Evolutionary conservation across 35 echinoderm and acorn worm genomes (phyloP).

Genomic region (Patiria miniata): DNA sequence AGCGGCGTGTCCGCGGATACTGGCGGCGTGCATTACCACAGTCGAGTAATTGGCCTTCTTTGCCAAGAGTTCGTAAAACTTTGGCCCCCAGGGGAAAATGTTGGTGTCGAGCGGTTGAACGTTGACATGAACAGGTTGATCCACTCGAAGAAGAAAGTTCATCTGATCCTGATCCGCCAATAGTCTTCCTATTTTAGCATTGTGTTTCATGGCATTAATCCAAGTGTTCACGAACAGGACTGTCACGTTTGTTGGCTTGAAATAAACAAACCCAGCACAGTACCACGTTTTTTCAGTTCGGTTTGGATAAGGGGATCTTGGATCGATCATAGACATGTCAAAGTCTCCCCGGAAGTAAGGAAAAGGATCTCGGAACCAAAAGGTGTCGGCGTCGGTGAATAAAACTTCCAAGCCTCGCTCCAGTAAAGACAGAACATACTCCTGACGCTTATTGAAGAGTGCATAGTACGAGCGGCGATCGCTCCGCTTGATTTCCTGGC

Average conservation of each 20-base stretch:
- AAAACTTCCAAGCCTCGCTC: constrained; percentile 62
- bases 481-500: too few relatives aligned
- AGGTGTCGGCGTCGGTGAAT: constrained; percentile 75
- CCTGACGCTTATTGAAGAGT: constrained; percentile 77
- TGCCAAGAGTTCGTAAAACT: constrained; percentile 39
- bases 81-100: constrained; percentile 54
- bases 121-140: background rate
- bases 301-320: background rate
- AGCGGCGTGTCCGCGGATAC: constrained; percentile 56
- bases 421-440: constrained; percentile 51
- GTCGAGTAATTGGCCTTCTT: constrained; percentile 6
- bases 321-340: constrained; percentile 48
- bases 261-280: constrained; percentile 71
- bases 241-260: constrained; percentile 29
- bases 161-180: constrained; percentile 54
- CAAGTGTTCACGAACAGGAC: constrained; percentile 50
- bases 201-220: constrained; percentile 22
- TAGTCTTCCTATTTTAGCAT: constrained; percentile 32
- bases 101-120: constrained; percentile 34
- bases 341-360: constrained; percentile 57
- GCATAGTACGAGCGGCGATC: constrained; percentile 39
- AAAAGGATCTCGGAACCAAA: constrained; percentile 77
- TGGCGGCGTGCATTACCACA: constrained; percentile 62
- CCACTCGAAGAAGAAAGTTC: constrained; percentile 31
- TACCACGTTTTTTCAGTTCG: background rate